Evolutionary conservation across 2,113 vertebrate species (phyloP), one percentile per base, ranked within the genome.

Genomic region (Ophthalmolycus amberensis): DNA sequence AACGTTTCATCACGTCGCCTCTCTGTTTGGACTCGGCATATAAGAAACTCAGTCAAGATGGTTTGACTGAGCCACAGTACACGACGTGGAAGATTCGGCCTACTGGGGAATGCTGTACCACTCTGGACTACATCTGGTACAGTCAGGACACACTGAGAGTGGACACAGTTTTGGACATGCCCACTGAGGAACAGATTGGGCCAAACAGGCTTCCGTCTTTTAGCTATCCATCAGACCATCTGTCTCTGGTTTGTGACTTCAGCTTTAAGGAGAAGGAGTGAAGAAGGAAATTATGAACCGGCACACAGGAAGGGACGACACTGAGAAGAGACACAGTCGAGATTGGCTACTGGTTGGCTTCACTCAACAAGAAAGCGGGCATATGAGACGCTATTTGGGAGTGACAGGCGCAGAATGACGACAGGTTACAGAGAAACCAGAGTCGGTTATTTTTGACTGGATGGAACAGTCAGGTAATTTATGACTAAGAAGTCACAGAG

Each of bases 91-190:
- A 99, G 94, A 98, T 99, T 84, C 96, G 98, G 6, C 95, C 96
- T 0, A 96, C 96, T 0, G 98, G 98, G 16, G 98, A 99, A 85
- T 96, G 96, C 93, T 93, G 97, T n/a, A 93, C 95, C 83, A 99
- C 98, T 0, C 95, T 99, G 90, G 98, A 99, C 93, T 99, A 99
- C 73, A 97, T 99, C 88, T 99, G 98, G 98, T 99, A 99, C 88
- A 97, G 96, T 0, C 92, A 90, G 73, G 94, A 95, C 0, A 91
- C 92, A 0, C 93, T 99, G 42, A 94, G 91, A 0, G 98, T 99
- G 79, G 93, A 95, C 4, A 90, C 95, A 0, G 96, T 98, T 3
- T 93, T 99, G 50, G 95, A 93, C 71, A 79, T 99, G 83, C 97
- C 98, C 73, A 97, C 95, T 0, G 98, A 98, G 75, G 96, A 98